phyloP scores from a whole-genome alignment of 2,113 vertebrate species.

The Dromas ardeola region DNA sequence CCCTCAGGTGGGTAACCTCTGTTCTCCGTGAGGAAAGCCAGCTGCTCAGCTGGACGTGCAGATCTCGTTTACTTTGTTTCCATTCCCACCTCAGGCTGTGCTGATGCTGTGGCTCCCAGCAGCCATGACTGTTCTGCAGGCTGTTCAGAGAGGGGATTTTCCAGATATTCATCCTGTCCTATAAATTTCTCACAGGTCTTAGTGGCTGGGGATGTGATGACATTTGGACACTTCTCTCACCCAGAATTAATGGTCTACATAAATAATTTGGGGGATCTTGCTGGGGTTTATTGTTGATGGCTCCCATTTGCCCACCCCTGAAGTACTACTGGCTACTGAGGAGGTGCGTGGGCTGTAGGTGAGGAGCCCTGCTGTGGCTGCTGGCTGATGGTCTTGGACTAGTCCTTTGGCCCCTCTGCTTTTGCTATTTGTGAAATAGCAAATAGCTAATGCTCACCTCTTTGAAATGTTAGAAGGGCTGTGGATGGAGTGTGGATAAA shows the following conservation, averaged over 20 bases:
- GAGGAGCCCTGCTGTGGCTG: background rate
- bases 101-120: background rate
- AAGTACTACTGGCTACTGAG: background rate
- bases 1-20: accelerated
- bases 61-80: background rate
- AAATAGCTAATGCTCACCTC: background rate
- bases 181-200: background rate
- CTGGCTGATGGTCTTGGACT: background rate
- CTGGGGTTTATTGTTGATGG: background rate
- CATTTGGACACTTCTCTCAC: background rate
- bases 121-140: accelerated
- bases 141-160: background rate
- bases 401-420: background rate
- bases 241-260: background rate
- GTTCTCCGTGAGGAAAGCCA: background rate
- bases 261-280: background rate
- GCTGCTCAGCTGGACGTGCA: background rate
- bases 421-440: background rate
- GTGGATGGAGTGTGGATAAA: background rate
- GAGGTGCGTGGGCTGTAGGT: background rate
- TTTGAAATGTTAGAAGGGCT: background rate
- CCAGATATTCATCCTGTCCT: background rate
- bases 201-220: background rate
- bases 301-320: background rate
- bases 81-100: background rate